Evolutionary conservation across 2,797 vertebrate species (phyloP).

Genomic region (Bucorvus abyssinicus): DNA sequence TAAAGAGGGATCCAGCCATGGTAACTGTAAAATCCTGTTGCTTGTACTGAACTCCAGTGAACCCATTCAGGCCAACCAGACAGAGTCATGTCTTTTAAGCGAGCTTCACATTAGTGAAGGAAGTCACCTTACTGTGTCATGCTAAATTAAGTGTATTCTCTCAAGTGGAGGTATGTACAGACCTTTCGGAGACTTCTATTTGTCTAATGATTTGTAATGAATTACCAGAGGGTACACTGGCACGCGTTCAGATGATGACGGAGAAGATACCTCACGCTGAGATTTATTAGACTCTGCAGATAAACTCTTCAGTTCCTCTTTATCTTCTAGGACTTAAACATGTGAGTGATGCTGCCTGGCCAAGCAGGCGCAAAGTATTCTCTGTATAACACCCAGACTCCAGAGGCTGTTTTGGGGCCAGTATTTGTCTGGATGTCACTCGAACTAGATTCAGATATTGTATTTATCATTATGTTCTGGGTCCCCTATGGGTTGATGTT

Average conservation of each 20-base stretch:
- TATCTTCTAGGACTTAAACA: conserved; percentile 75
- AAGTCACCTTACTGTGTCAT: conserved; percentile 72
- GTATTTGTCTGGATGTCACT: conserved; percentile 77
- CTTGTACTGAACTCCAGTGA: conserved; percentile 71
- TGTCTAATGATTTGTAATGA: conserved; percentile 67
- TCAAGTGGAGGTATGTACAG: conserved; percentile 70
- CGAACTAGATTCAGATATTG: conserved; percentile 75
- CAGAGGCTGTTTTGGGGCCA: conserved; percentile 74
- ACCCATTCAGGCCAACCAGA: conserved; percentile 66
- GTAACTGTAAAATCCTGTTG: conserved; percentile 69
- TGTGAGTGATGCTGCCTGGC: conserved; percentile 74
- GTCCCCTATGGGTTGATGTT: conserved; percentile 74
- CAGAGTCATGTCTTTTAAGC: conserved; percentile 66
- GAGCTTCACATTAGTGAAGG: conserved; percentile 72
- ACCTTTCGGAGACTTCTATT: conserved; percentile 68
- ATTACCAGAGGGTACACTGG: conserved; percentile 70
- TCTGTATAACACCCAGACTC: conserved; percentile 71
- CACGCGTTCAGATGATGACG: conserved; percentile 62
- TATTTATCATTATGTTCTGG: conserved; percentile 76
- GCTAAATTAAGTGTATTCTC: conserved; percentile 75
- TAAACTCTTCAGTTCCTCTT: conserved; percentile 71
- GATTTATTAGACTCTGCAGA: conserved; percentile 74
- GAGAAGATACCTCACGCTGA: conserved; percentile 75
- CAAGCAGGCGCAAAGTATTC: conserved; percentile 72
- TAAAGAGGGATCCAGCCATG: conserved; percentile 73